Evolutionary conservation across 2,888 invertebrate genomes (phyloP), one percentile per base, ranked within the genome.

Genomic region (Caradrina clavipalpis): DNA sequence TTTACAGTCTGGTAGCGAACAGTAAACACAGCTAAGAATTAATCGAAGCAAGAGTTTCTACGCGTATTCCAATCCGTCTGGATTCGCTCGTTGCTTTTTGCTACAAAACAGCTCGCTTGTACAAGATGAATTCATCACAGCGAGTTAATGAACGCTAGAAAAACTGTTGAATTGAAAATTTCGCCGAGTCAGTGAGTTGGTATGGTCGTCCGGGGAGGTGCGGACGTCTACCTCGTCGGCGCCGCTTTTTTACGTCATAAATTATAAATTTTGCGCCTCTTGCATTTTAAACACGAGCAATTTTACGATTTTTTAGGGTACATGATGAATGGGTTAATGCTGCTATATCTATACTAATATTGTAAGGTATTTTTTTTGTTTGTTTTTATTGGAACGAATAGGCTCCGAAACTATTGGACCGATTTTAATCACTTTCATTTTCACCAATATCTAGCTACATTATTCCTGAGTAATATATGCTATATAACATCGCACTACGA

Each of bases 91-190:
- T 35, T 26, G 42, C 19, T 21, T 64, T 62, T 60, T 45, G 45
- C 53, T 57, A 63, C 55, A 78, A 21, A 31, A 54, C 53, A 53
- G 49, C 21, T 17, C n/a, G 59, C 50, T 57, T 45, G 53, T 45
- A 53, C 35, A 59, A 65, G 67, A 69, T 42, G 64, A 69, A 81
- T 70, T 76, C 70, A 69, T 50, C 59, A 56, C 58, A 54, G 26
- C 67, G 59, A 62, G 26, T 55, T 70, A 73, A 80, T 80, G 53
- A 82, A 78, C n/a, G 66, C 66, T 59, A 70, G 63, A 76, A 75
- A 81, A 76, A 74, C 56, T 75, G 73, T 69, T 79, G 71, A 79
- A 76, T 75, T 69, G 73, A 75, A 83, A 77, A 80, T 80, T 76
- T 75, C 57, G 73, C 61, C 54, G 80, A 76, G 66, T 81, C 82